Base-by-base conservation (phyloP, 2,888 invertebrate species). In the Andrena marginata region DNA sequence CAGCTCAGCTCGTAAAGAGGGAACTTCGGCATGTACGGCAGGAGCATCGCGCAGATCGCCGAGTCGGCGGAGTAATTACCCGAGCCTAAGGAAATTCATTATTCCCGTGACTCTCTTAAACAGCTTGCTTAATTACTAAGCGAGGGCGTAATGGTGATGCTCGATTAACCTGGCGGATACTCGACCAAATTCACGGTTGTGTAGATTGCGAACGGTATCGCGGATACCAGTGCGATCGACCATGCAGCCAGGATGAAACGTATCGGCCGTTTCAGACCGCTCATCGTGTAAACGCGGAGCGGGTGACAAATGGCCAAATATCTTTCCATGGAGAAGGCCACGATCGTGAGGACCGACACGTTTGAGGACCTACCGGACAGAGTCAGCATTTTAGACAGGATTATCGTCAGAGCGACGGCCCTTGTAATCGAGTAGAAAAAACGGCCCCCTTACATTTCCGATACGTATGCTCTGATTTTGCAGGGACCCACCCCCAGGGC, bases 281-380 rank as follows among this genome's bases (percentile, higher is more conserved):
- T 97, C 96, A 98, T 97, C 51, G 97, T 96, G 94, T 98, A 97
- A 81, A 97, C 95, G 91, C 97, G 96, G 56, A 98, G 94, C 0
- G 98, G 98, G 93, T 98, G 97, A 92, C 98, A 98, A 91, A 98
- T 98, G 48, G 98, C 98, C 86, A 98, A 94, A 95, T 98, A 98
- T 60, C 98, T 96, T 94, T 98, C 98, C 94, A 97, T 96, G 0
- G 98, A 98, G 94, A 98, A 98, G 2, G 98, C 98, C 62, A 98
- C 98, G 88, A 98, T 98, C 31, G 98, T 98, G 91, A 98, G 94
- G 67, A 98, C 97, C 0, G 98, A 98, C 0, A 98, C 98, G 94
- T 98, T 98, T 0, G 98, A 97, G 0, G 98, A 97, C 94, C 98
- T 98, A 94, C 26, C 94, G 95, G 70, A n/a, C 10, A 26, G 16